phyloP scores from a whole-genome alignment of 2,888 invertebrate genomes.

The Mamestra brassicae region DNA sequence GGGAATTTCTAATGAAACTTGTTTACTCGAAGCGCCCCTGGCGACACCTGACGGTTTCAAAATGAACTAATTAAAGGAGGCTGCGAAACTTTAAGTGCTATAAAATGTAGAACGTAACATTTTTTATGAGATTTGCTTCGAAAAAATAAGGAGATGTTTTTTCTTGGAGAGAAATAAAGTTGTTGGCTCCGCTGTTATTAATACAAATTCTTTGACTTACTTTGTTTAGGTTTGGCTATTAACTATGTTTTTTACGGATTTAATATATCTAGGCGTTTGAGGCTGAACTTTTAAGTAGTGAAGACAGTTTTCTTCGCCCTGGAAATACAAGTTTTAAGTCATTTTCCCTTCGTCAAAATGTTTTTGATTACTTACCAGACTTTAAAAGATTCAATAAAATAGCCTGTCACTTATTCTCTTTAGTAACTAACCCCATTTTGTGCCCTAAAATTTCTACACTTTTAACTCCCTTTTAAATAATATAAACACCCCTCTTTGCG shows the following conservation, averaged over 20 bases:
- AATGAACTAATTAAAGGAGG: slow-evolving; percentile 68
- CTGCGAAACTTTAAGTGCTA: slow-evolving; percentile 57
- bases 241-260: slow-evolving; percentile 18
- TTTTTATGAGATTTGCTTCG: slow-evolving; percentile 57
- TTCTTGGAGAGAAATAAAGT: slow-evolving; percentile 44
- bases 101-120: slow-evolving; percentile 54
- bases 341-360: slow-evolving; percentile 7
- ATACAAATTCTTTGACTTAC: slow-evolving; percentile 28
- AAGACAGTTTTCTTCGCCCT: background rate
- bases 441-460: no score
- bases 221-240: slow-evolving; percentile 33
- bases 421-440: background rate
- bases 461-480: slow-evolving; percentile 1
- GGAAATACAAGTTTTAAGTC: background rate
- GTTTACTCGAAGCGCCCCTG: slow-evolving; percentile 60
- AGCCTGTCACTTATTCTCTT: background rate
- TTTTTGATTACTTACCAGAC: background rate
- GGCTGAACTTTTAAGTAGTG: background rate
- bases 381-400: slow-evolving; percentile 25
- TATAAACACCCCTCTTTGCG: background rate
- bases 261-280: slow-evolving; percentile 11
- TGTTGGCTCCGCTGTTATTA: slow-evolving; percentile 33
- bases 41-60: slow-evolving; percentile 68
- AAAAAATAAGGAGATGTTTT: slow-evolving; percentile 56
- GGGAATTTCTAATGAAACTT: slow-evolving; percentile 66